phyloP scores from a whole-genome alignment of 2,797 vertebrate genomes.

The Neosilurus mollespiculum region DNA sequence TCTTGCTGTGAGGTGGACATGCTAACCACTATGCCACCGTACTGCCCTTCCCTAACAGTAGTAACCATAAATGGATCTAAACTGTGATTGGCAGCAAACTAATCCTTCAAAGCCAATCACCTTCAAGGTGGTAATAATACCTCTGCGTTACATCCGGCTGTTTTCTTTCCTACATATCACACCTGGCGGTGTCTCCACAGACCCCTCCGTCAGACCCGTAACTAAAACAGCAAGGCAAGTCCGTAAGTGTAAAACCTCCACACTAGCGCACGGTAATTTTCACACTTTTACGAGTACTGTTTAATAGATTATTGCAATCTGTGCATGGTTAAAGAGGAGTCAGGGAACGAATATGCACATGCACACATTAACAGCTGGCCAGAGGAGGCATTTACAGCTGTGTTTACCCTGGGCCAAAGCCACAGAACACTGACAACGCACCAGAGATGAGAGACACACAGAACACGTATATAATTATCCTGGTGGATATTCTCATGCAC shows the following conservation, averaged over 20 bases:
- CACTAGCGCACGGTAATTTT: conserved; percentile 13
- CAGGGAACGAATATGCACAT: conserved; percentile 47
- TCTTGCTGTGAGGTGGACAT: no score
- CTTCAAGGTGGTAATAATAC: background rate
- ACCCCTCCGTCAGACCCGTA: background rate
- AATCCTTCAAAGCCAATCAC: background rate
- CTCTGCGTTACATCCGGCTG: background rate
- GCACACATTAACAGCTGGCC: conserved; percentile 54
- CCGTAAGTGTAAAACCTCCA: conserved; percentile 11
- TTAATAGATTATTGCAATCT: conserved; percentile 41
- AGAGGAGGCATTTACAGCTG: conserved; percentile 54
- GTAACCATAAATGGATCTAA: background rate
- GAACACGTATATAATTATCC: conserved; percentile 38
- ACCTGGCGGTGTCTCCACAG: background rate
- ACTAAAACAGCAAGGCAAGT: conserved; percentile 9
- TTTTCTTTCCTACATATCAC: background rate
- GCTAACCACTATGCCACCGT: no score
- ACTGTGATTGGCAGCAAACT: background rate
- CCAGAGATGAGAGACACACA: conserved; percentile 35
- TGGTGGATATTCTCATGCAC: conserved; percentile 39
- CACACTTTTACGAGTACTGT: conserved; percentile 33
- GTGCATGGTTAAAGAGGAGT: conserved; percentile 34
- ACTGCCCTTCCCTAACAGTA: no score
- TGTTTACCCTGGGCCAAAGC: conserved; percentile 55
- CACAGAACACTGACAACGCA: conserved; percentile 50